Percentiles rank a stretch among this genome's conserved stretches.
phyloP scores from a whole-genome alignment of 2,888 invertebrate species.

The Campoplex nolae region DNA sequence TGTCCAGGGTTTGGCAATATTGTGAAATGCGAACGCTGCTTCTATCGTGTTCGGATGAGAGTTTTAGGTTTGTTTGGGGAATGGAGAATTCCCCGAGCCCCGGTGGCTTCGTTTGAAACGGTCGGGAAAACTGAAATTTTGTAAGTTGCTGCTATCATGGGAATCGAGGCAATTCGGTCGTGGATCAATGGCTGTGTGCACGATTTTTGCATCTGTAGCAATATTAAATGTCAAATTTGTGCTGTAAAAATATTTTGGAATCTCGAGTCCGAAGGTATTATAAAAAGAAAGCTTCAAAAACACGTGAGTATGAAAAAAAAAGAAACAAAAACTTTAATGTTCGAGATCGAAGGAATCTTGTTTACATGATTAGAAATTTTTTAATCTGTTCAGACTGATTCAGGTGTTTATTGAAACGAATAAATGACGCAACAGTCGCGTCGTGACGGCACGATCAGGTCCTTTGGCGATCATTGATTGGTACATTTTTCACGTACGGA shows the following conservation, averaged over 20 bases:
- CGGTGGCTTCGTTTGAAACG: neutral
- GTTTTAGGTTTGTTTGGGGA: slow-evolving; percentile 2
- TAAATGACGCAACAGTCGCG: slow-evolving; percentile 21
- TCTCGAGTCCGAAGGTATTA: neutral
- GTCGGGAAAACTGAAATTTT: slow-evolving; percentile 24
- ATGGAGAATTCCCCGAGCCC: slow-evolving; percentile 9
- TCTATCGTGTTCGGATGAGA: neutral
- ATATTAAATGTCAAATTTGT: neutral
- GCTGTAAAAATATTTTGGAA: neutral
- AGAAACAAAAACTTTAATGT: neutral
- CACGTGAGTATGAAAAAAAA: neutral
- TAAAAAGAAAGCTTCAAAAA: neutral
- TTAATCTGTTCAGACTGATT: neutral
- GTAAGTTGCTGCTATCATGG: slow-evolving; percentile 28
- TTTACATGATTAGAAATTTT: neutral
- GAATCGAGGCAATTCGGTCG: slow-evolving; percentile 4
- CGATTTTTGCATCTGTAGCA: neutral
- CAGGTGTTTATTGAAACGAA: slow-evolving; percentile 42
- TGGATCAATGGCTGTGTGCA: neutral
- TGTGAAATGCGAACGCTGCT: slow-evolving; percentile 13
- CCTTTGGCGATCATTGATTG: slow-evolving; percentile 6
- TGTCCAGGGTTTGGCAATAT: slow-evolving; percentile 1
- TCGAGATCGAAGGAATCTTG: neutral
- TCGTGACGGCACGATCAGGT: slow-evolving; percentile 24
- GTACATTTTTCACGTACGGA: slow-evolving; percentile 50